Evolutionary conservation across 2,113 vertebrate species (phyloP), one percentile per base, ranked within the genome.

Genomic region (Urocitellus parryii): DNA sequence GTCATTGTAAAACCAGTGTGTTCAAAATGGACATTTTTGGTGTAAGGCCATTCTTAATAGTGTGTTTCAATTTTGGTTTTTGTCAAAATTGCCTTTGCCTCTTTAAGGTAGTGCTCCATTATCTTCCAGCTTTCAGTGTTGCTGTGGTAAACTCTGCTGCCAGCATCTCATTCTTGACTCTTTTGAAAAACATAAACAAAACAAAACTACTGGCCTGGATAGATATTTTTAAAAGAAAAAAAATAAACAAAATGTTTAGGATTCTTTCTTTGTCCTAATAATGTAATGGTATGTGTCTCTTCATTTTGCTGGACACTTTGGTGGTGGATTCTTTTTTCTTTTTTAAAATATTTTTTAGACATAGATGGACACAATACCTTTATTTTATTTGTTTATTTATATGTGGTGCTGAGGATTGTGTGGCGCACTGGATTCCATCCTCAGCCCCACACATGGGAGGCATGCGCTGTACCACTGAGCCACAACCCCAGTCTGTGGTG

Each of bases 141-240:
- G 73, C 73, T 86, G 20, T 85, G 42, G 34, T 81, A 45, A 94
- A 90, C 86, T 82, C 74, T 95, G 73, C 61, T 93, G 74, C 42
- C 76, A 70, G 89, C 24, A 63, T 96, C 74, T 76, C 45, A 84
- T 88, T 88, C 61, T 91, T 84, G n/a, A 92, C 88, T 27, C 16
- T 65, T 34, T 45, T 61, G 39, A 7, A 45, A 94, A 92, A 58
- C 56, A 58, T 12, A 63, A 61, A 20, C 7, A 61, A 61, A 63
- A 63, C 24, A 63, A 24, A 63, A 63, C 61, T 27, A 27, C 25
- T 9, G 9, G 24, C 25, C 24, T 63, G 58, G 8, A 61, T 25
- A 61, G 7, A 61, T 61, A 7, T 61, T 61, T 24, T 25, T 24
- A 45, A 45, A 45, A 45, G 45, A 45, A 45, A 45, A 61, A 24